These are phyloP conservation scores for Symphodus melops DNA, from an alignment of 2,113 vertebrate genomes.

Conservation along the genomic window DNA sequence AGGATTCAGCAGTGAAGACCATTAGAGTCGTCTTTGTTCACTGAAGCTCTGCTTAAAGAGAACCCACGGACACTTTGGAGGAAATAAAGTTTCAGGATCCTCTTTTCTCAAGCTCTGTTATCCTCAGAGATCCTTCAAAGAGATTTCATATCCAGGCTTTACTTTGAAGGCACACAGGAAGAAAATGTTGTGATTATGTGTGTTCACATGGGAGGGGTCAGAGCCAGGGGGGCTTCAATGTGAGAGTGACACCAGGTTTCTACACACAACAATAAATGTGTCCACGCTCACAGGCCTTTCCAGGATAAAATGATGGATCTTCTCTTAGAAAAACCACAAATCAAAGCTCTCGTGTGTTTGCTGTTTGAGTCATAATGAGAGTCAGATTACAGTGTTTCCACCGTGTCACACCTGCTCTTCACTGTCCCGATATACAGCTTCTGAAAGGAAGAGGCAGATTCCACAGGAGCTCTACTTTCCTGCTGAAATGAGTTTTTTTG, in stretches of 20 bases:
- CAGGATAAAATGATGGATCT: neutral
- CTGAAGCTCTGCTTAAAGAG: constrained; percentile 44
- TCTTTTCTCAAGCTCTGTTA: constrained; percentile 24
- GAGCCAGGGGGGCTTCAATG: neutral
- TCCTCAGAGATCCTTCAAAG: constrained; percentile 13
- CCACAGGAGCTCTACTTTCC: constrained; percentile 36
- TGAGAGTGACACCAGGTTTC: neutral
- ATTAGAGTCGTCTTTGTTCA: constrained; percentile 54
- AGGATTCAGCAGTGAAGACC: constrained; percentile 38
- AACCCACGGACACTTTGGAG: constrained; percentile 10
- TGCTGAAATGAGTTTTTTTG: constrained; percentile 53
- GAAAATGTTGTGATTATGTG: constrained; percentile 3
- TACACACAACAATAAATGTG: neutral
- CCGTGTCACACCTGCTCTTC: constrained; percentile 40
- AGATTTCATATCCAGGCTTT: constrained; percentile 15
- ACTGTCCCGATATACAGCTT: constrained; percentile 53
- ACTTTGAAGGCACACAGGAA: constrained; percentile 9
- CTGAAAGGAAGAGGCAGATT: constrained; percentile 55
- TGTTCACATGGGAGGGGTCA: neutral
- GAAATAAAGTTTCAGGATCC: constrained; percentile 23
- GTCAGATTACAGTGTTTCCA: constrained; percentile 65
- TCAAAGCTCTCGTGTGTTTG: neutral
- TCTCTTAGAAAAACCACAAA: too few relatives aligned
- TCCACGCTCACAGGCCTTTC: constrained; percentile 18
- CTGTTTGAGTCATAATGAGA: constrained; percentile 30